phyloP scores from a whole-genome alignment of 2,797 vertebrate genomes.

The Numenius phaeopus region DNA sequence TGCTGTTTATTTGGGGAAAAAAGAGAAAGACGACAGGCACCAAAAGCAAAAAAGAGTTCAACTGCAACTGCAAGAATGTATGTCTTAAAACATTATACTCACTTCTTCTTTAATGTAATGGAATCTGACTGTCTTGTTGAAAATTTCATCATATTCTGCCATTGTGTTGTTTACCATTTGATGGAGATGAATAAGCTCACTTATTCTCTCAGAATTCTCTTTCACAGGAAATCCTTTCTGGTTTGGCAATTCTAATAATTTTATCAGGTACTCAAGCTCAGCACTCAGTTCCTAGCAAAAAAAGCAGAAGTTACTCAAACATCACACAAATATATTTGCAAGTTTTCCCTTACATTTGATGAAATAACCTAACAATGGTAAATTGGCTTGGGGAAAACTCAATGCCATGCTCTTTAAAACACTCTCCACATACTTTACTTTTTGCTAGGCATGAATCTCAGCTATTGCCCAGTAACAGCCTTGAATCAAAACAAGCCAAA shows the following conservation, averaged over 20 bases:
- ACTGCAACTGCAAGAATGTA: neutral
- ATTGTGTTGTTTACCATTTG: constrained; percentile 83
- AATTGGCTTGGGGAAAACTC: neutral
- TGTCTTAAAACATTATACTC: constrained; percentile 11
- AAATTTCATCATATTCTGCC: constrained; percentile 81
- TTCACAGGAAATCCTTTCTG: constrained; percentile 76
- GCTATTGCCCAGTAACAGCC: neutral
- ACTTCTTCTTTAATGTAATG: constrained; percentile 86
- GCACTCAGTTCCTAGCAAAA: constrained; percentile 84
- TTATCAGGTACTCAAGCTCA: constrained; percentile 84
- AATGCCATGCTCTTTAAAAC: neutral
- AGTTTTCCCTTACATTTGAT: neutral
- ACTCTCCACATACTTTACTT: neutral
- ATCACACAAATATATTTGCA: neutral
- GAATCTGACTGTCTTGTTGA: constrained; percentile 84
- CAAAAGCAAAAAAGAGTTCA: neutral
- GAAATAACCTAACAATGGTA: neutral
- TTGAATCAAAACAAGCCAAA: neutral
- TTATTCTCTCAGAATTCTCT: constrained; percentile 81
- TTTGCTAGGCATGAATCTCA: neutral
- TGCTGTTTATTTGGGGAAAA: neutral
- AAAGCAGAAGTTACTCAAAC: neutral
- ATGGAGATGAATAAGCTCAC: constrained; percentile 84
- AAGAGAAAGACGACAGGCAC: neutral
- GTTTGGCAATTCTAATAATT: constrained; percentile 80